Base-by-base conservation (phyloP, 2,797 vertebrate species). In the Salmo trutta region DNA sequence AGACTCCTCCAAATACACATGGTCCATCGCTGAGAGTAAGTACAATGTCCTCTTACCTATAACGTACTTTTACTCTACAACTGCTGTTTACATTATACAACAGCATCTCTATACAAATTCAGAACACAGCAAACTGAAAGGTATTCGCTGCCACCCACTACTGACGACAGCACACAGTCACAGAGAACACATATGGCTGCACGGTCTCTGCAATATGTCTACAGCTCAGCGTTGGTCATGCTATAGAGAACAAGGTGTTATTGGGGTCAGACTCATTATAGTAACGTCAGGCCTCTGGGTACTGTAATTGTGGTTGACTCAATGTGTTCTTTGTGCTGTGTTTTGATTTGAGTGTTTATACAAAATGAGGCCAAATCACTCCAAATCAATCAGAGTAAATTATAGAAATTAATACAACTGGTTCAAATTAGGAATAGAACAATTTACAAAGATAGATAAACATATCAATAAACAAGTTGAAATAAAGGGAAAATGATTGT, bases 1-100 rank as follows among this genome's bases (percentile, higher is more conserved):
- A 0, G 89, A 95, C 41, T 78, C 92, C 53, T 97, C 96, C 85
- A 95, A 90, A 75, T 90, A 95, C 86, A 91, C 92, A 0, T 99
- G 97, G 97, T 96, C 96, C 76, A 75, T 93, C 82, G 88, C 89
- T 85, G 94, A 97, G 91, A 93, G 97, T 98, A 95, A 3, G 92
- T 84, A 36, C 33, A 7, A 36, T 36, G 6, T 36, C 33, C 33
- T 36, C 33, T 36, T 36, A 36, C 33, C 6, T 36, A 36, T 7
- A 36, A 36, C 6, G 33, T 36, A 36, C 33, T 36, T 36, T 36
- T 36, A 36, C 36, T 41, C 36, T 10, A 10, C 21, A 3, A 14
- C 10, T 47, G 8, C 59, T 62, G 24, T 62, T 10, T 24, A 24
- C 29, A 31, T 16, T 67, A 33, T 33, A 67, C 65, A 33, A 29